Percentiles rank a stretch among this genome's conserved stretches.
phyloP scores from a whole-genome alignment of 2,113 vertebrate species.

The Larimichthys polyactis region DNA sequence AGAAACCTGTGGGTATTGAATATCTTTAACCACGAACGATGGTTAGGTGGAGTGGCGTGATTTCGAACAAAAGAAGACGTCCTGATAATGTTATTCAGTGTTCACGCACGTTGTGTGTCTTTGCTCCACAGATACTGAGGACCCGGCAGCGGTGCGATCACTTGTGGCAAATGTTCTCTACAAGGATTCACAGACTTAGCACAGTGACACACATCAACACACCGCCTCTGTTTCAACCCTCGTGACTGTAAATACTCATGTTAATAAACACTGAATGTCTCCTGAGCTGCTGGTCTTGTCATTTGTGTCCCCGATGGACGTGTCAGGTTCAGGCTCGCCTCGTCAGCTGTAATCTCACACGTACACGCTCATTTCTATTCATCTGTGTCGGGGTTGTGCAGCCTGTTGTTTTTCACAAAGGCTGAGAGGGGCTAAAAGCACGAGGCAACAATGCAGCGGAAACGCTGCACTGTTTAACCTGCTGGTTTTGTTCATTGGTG shows the following conservation, averaged over 20 bases:
- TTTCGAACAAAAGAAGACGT: no score
- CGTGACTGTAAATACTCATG: constrained; percentile 64
- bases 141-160: constrained; percentile 81
- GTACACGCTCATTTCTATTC: constrained; percentile 4
- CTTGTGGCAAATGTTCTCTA: constrained; percentile 90
- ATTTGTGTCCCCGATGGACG: constrained; percentile 24
- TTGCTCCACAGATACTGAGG: constrained; percentile 82
- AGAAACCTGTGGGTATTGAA: no score
- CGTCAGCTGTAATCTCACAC: constrained; percentile 34
- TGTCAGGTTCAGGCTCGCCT: constrained; percentile 15
- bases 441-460: constrained; percentile 6
- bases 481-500: constrained; percentile 21
- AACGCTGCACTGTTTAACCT: constrained; percentile 31
- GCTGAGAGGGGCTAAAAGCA: constrained; percentile 1
- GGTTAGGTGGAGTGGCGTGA: not conserved
- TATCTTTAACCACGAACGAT: no score
- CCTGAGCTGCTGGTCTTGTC: constrained; percentile 10
- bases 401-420: constrained; percentile 28
- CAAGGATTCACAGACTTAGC: constrained; percentile 50
- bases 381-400: constrained; percentile 12
- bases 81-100: not conserved
- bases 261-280: constrained; percentile 62
- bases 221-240: not conserved
- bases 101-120: constrained; percentile 44
- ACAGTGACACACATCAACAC: constrained; percentile 12